Base-by-base conservation (phyloP, 2,113 vertebrate species). In the Sapayoa aenigma region DNA sequence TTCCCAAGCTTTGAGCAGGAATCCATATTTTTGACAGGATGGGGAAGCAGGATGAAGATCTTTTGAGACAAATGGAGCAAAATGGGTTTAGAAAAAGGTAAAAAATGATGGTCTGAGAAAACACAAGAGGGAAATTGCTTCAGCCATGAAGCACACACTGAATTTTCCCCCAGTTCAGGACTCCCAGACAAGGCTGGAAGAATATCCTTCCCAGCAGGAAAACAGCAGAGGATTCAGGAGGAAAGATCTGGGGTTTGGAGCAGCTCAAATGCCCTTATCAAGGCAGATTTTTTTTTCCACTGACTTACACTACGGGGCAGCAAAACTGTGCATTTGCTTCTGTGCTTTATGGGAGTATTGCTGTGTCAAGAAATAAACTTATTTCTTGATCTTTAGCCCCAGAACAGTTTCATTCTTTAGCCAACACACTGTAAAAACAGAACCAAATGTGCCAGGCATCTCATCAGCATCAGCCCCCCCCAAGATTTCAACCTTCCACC, bases 291-390 rank as follows among this genome's bases (percentile, higher is more conserved):
- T 71, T 41, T 62, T 44, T 22, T 1, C 49, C 47, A 33, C 27
- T 31, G n/a, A 14, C 27, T 78, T 52, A 30, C 2, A 5, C 9
- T 24, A 17, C 0, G 1, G n/a, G 6, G 65, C 3, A 39, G n/a
- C 6, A 37, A 47, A 1, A 18, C 1, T 23, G 11, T 11, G 53
- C 9, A 18, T 42, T 62, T 50, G 8, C 23, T 67, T 27, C 12
- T 2, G 47, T 2, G 4, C 62, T 65, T 46, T 18, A 8, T 2
- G 21, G 53, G 71, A 76, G 15, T 12, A 50, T 28, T 5, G 0
- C 25, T 35, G 30, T 6, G 5, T 22, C 46, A 24, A 60, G 11
- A 88, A 75, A 77, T 31, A 12, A 49, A 78, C 14, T 1, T 46
- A 59, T 42, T 74, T 89, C 21, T 44, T 30, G 42, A 25, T 30